Evolutionary conservation across 2,888 invertebrate genomes (phyloP).

Genomic region (Rhamnusium bicolor): DNA sequence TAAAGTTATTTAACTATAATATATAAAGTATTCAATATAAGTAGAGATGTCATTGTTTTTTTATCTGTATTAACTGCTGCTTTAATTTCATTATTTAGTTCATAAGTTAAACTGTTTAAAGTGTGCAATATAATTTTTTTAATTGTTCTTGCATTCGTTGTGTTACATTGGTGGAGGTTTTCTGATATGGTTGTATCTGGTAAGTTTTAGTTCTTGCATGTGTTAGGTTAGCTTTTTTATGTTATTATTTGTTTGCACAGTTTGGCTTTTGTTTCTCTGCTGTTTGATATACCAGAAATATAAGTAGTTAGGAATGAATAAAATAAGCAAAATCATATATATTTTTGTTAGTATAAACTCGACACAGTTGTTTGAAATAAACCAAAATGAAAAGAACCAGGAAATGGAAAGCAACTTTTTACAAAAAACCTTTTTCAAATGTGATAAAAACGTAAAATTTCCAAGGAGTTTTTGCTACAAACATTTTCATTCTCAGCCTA

Average conservation of each 20-base stretch:
- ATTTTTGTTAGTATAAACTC: no score
- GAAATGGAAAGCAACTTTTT: no score
- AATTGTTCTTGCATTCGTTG: slow-evolving; percentile 65
- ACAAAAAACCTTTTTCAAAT: no score
- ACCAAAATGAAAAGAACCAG: no score
- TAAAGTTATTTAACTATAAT: no score
- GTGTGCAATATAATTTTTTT: slow-evolving; percentile 50
- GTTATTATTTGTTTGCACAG: slow-evolving; percentile 3
- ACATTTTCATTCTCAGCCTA: no score
- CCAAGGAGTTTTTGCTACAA: no score
- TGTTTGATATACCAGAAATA: background rate
- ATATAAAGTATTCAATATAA: no score
- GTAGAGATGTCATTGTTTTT: no score
- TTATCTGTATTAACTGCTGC: background rate
- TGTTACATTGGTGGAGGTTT: slow-evolving; percentile 66
- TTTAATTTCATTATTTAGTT: slow-evolving; percentile 13
- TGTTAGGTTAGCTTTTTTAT: slow-evolving; percentile 28
- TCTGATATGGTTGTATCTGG: slow-evolving; percentile 59
- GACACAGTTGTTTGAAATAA: no score
- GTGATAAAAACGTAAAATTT: no score
- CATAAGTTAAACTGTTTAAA: slow-evolving; percentile 43
- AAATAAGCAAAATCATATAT: no score
- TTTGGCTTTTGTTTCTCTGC: slow-evolving; percentile 6
- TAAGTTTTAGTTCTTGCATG: slow-evolving; percentile 65
- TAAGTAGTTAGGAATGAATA: background rate